Evolutionary conservation across 2,888 invertebrate genomes (phyloP), one percentile per base, ranked within the genome.

Genomic region (Tryphoninae sp.): DNA sequence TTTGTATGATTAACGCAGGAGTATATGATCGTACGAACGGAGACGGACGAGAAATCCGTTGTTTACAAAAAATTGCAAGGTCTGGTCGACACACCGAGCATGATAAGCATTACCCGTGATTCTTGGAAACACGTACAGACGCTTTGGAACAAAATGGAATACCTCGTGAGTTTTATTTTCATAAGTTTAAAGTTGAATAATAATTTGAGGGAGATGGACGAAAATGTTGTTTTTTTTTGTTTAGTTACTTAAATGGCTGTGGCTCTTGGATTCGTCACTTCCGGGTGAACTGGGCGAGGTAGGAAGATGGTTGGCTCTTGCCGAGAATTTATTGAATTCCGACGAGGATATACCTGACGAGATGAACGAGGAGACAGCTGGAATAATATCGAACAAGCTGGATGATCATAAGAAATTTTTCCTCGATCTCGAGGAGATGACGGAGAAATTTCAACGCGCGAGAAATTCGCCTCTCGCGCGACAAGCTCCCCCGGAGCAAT

Each of bases 341-440:
- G 96, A 97, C 89, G 86, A 84, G 23, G 96, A 97, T 90, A 95
- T 97, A 88, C 96, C 97, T 6, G 94, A 95, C 58, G 94, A 94
- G 72, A 96, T 97, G 94, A 97, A 98, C 89, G 97, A 98, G 92
- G 96, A 96, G 92, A 97, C 97, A 53, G 97, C 97, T 26, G 95
- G 96, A 23, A 95, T 97, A 77, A 97, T 97, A 84, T 97, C 97
- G 88, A 95, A 95, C 88, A 97, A 97, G 92, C 92, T 97, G 82
- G 97, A 97, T 90, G 97, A 97, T 90, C 98, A 98, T 89, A 97
- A 96, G 92, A 94, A 95, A 83, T 98, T 98, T 93, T 98, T 98
- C 92, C 95, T 96, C 78, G 96, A 97, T 86, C 93, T 97, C 84
- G 96, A 97, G 13, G 94, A 94, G 55, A 95, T 97, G 84, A 93